A percentile compares a stretch with the other conserved stretches of the same genome.
Conservation (phyloP, 2,888 invertebrate species). For the Spisula solida region DNA sequence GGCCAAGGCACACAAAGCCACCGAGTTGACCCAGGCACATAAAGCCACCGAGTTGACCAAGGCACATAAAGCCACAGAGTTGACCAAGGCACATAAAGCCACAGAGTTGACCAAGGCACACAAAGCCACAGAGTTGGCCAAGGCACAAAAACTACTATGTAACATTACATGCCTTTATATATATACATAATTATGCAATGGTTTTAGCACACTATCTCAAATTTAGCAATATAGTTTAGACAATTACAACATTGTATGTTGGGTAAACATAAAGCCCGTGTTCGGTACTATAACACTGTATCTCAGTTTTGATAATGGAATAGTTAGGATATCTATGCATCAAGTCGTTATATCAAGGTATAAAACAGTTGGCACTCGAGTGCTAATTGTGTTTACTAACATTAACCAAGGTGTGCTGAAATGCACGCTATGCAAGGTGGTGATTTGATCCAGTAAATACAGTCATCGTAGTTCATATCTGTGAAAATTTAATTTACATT, state of each 20-base stretch:
- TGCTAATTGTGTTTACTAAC: conserved; percentile 2
- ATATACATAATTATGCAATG: not conserved
- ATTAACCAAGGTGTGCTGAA: not conserved
- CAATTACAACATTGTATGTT: not conserved
- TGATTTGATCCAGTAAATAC: not conserved
- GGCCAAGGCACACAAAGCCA: too few relatives aligned
- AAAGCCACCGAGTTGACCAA: too few relatives aligned
- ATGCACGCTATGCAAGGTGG: not conserved
- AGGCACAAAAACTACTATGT: not conserved
- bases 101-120: not conserved
- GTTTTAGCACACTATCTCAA: conserved; percentile 12
- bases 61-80: not conserved
- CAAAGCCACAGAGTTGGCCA: not conserved
- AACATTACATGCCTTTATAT: not conserved
- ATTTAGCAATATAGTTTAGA: not conserved
- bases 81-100: not conserved
- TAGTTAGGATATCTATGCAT: too few relatives aligned
- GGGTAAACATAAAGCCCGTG: not conserved
- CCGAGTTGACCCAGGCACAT: too few relatives aligned
- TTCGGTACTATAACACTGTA: too few relatives aligned
- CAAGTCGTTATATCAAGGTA: not conserved
- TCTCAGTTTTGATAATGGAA: too few relatives aligned
- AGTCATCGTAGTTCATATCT: not conserved
- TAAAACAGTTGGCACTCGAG: not conserved
- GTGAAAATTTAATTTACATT: conserved; percentile 28